Conservation (phyloP, 2,888 invertebrate genomes). For the Tetrapedia diversipes region DNA sequence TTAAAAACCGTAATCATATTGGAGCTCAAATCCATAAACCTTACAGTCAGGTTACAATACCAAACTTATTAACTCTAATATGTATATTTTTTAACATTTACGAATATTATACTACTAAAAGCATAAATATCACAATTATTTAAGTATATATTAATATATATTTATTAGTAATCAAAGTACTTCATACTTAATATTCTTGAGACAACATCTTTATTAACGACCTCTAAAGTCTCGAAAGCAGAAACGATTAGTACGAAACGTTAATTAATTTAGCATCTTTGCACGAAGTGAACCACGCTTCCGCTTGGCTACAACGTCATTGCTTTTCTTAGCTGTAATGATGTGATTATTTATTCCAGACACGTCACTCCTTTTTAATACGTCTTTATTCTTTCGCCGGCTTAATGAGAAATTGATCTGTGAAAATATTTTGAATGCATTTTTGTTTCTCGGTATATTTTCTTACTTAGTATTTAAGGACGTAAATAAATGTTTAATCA, state of each 20-base stretch:
- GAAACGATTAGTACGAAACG: conserved; percentile 46
- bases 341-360: conserved; percentile 40
- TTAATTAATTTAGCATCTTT: conserved; percentile 66
- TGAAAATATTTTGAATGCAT: neutral
- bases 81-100: neutral
- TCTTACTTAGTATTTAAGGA: neutral
- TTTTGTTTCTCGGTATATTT: neutral
- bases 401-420: conserved; percentile 2
- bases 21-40: no score
- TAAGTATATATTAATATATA: no score
- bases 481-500: neutral
- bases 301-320: conserved; percentile 71
- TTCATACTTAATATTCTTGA: neutral
- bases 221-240: conserved; percentile 45
- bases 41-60: neutral
- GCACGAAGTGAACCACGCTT: conserved; percentile 64
- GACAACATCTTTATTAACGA: neutral
- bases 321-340: conserved; percentile 26
- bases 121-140: no score
- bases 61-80: neutral
- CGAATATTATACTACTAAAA: no score
- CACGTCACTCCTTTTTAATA: conserved; percentile 8
- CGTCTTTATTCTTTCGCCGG: neutral
- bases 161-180: neutral
- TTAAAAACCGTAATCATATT: no score